Evolutionary conservation across 1,140 invertebrate species (phyloP), one percentile per base, ranked within the genome.

Genomic region (Philaenus spumarius): DNA sequence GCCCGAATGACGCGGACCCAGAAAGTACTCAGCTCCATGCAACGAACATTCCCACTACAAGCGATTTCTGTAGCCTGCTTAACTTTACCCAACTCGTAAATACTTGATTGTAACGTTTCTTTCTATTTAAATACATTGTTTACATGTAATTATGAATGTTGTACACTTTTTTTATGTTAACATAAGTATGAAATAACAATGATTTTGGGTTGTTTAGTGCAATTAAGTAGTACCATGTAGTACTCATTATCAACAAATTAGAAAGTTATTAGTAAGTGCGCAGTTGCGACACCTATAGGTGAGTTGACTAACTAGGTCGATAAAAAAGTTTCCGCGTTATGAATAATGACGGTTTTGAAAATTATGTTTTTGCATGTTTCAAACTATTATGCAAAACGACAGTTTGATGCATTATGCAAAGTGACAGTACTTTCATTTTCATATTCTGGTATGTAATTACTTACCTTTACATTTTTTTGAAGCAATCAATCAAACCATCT

Each of bases 401-500:
- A 43, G 40, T 43, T 15, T 19, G 20, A 19, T 43, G n/a, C 20
- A 15, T 43, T 43, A 43, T 43, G 20, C n/a, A 43, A 43, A 19
- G n/a, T 14, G n/a, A 15, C n/a, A 15, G 20, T 19, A 43, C 20
- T 43, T 43, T 15, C n/a, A 43, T 43, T 43, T 43, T 15, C 40
- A 15, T 14, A n/a, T 56, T 59, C 55, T 48, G 14, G 53, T 55
- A 62, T 47, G 19, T 55, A 45, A 26, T 60, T 53, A 60, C 58
- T 56, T 59, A 57, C 45, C 52, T 63, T 65, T 46, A 58, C 14
- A 15, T 40, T 42, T 39, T 19, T 26, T 35, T 55, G 12, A 19
- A 55, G 40, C 23, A 34, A 37, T 52, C 56, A 24, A 63, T 57
- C 37, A 67, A 42, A 30, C 62, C 62, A 42, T 42, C 24, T 37